Evolutionary conservation across 2,888 invertebrate genomes (phyloP), one percentile per base, ranked within the genome.

Genomic region (Sylvicola cinctus): DNA sequence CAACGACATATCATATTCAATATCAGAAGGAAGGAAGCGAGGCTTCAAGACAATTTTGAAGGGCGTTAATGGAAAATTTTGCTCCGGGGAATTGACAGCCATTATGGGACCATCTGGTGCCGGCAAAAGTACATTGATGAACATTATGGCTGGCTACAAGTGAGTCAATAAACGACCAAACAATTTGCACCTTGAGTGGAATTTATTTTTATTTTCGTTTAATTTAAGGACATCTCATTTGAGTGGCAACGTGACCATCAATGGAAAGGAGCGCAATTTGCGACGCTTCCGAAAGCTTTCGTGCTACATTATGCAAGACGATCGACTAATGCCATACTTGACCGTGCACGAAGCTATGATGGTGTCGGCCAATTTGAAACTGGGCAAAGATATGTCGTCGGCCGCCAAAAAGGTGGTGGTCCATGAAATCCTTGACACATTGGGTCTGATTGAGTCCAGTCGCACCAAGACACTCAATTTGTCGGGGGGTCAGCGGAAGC

Each of bases 301-400:
- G 11, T 90, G 90, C 51, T 93, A 93, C 60, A 93, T 95, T 44
- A 93, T 93, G 90, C 93, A 95, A 54, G 85, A 87, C 48, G 87
- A 87, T 54, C 77, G 83, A 41, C 61, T 91, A 2, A 68, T 88
- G 34, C 87, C 87, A 2, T 85, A 90, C 53, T 66, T 95, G 17
- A 83, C 85, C 1, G 90, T 93, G 16, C 70, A 68, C 46, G 95
- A 95, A 59, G 80, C 90, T 20, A 87, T 95, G 84, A 74, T 75
- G 55, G 85, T 88, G 3, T 81, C 93, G 2, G 91, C 91, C 8
- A 87, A 90, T 58, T 67, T 95, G 25, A 93, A 93, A 61, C 65
- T 93, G 34, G 81, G 80, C 20, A 80, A 78, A 51, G 73, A 77
- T 48, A 73, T 79, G 58, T 68, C 70, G 27, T 61, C 62, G 33